Base-by-base conservation (phyloP, 2,113 vertebrate genomes). In the Platichthys stellatus region DNA sequence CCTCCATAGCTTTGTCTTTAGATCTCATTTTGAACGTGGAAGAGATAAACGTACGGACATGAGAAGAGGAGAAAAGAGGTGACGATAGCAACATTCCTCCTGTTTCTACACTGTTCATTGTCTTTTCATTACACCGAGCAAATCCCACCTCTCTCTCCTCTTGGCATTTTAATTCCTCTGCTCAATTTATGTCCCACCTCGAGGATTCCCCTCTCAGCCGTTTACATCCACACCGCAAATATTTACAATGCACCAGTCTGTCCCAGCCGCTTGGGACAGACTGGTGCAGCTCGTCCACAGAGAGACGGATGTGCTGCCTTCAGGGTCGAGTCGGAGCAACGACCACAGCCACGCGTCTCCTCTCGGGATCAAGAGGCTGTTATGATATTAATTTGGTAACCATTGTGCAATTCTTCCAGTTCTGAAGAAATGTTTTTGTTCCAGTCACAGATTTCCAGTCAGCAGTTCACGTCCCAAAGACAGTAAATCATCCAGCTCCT, bases 161-260 rank as follows among this genome's bases (percentile, higher is more conserved):
- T 45, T 58, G 70, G 80, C 66, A 38, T 77, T 87, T 80, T 67
- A 58, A 79, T 64, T 69, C 56, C 23, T 26, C 49, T 9, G 38
- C 69, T 68, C 4, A 65, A 83, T 86, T 91, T 80, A 87, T 65
- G 62, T 74, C 24, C 65, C 66, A 61, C 78, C 74, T 85, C 35
- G 17, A 64, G 78, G 76, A 53, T 76, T 86, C 40, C 43, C 60
- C 38, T 4, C 31, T 74, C 61, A 51, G 84, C 59, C 60, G 43
- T 78, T 89, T 77, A 75, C 85, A 53, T 66, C 23, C 0, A 74
- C 60, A 59, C 35, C 83, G 68, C 82, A 91, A 91, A 91, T 92
- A 90, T 92, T 91, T 90, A 88, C 63, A 38, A 71, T 63, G 24
- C 51, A 28, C 72, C 23, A 23, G 23, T 23, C 23, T 23, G 23